Evolutionary conservation across 2,113 vertebrate species (phyloP).

Genomic region (Pluvianellus socialis): DNA sequence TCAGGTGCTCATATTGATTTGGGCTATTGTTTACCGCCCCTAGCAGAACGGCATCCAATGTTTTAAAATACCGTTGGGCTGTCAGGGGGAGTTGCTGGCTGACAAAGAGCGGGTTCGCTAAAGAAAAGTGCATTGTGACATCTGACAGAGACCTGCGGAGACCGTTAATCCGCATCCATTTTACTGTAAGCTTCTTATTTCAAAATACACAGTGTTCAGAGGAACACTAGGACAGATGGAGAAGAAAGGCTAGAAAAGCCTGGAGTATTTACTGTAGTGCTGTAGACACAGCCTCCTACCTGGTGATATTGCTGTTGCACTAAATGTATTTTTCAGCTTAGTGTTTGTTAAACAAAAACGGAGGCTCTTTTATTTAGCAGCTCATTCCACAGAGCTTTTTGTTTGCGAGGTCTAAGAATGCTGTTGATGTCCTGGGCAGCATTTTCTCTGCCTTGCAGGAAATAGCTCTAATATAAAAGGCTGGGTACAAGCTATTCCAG

Average conservation of each 20-base stretch:
- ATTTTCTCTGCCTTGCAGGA: background rate
- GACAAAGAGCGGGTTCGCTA: background rate
- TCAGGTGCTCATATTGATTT: background rate
- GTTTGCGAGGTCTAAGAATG: background rate
- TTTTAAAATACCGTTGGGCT: background rate
- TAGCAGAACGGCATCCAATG: background rate
- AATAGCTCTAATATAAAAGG: background rate
- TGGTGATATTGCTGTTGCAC: background rate
- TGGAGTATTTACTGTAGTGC: background rate
- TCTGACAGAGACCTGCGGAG: background rate
- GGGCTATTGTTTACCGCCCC: background rate
- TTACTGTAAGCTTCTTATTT: background rate
- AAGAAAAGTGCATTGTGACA: background rate
- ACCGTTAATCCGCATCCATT: background rate
- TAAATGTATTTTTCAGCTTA: background rate
- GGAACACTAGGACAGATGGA: background rate
- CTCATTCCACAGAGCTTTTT: background rate
- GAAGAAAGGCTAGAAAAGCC: conserved; percentile 6
- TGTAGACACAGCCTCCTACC: background rate
- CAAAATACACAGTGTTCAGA: background rate
- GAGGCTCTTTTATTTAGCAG: conserved; percentile 3
- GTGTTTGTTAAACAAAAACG: background rate
- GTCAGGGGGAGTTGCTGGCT: background rate
- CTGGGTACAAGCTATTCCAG: background rate
- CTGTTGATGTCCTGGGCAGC: background rate